Percentiles rank a stretch among this genome's conserved stretches.
phyloP scores from a whole-genome alignment of 2,888 invertebrate genomes.

The Chirona hameri region DNA sequence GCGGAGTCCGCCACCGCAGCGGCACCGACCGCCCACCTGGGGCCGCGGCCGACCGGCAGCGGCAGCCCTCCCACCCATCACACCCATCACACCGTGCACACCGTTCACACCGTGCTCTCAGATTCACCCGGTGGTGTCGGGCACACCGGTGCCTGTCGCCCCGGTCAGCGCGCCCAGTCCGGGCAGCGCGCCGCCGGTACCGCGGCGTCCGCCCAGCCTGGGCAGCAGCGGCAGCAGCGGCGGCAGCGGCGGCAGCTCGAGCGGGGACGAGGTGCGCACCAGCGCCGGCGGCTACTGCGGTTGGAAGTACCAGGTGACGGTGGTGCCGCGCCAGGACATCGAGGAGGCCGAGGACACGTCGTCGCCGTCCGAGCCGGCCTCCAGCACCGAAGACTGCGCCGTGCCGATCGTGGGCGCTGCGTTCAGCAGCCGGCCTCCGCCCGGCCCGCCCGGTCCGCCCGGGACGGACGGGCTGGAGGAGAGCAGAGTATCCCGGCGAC shows the following conservation, averaged over 20 bases:
- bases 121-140: too few species aligned
- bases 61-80: neutral
- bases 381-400: neutral
- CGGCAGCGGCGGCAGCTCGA: neutral
- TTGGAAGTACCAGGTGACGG: conserved; percentile 14
- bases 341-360: neutral
- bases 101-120: too few species aligned
- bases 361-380: neutral
- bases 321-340: neutral
- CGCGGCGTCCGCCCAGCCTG: neutral
- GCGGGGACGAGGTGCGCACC: conserved; percentile 4
- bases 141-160: neutral
- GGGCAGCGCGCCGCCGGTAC: neutral
- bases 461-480: neutral
- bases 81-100: too few species aligned
- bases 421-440: neutral
- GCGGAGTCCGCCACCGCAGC: conserved; percentile 22
- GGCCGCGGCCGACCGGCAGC: neutral
- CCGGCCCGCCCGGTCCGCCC: too few species aligned
- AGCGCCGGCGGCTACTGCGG: conserved; percentile 22
- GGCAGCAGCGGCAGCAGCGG: neutral
- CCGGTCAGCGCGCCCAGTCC: neutral
- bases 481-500: neutral
- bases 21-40: neutral
- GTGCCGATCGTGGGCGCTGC: neutral